A percentile compares a stretch with the other conserved stretches of the same genome.
phyloP scores from a whole-genome alignment of 2,113 vertebrate species.

The Ibidorhyncha struthersii region DNA sequence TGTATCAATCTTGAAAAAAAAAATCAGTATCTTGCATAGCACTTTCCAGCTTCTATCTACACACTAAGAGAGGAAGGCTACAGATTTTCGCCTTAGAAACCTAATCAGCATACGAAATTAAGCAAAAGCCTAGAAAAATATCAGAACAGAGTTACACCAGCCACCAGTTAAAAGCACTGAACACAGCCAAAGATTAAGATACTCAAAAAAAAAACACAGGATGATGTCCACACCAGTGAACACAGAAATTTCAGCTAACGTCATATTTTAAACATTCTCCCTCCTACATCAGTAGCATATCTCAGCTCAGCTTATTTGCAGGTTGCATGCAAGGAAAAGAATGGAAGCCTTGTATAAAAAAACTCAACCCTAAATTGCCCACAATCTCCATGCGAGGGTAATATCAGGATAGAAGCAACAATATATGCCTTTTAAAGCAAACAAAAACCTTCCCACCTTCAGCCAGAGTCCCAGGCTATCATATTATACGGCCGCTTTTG shows the following conservation, averaged over 20 bases:
- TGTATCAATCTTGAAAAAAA: neutral
- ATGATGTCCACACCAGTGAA: neutral
- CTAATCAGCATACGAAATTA: neutral
- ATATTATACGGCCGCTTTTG: fast-evolving
- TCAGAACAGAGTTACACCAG: neutral
- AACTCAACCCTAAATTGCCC: neutral
- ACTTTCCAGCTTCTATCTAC: neutral
- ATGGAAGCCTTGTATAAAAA: neutral
- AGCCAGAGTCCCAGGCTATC: neutral
- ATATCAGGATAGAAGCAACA: neutral
- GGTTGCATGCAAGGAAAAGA: neutral
- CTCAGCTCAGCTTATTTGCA: neutral
- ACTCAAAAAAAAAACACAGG: neutral
- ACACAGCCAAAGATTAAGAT: neutral
- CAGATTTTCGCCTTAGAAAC: neutral
- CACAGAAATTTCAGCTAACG: neutral
- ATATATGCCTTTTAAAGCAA: neutral
- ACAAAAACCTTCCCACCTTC: neutral
- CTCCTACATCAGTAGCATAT: fast-evolving
- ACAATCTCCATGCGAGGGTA: neutral
- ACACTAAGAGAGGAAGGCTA: neutral
- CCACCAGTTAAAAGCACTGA: neutral
- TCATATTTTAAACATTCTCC: neutral
- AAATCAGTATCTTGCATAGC: neutral
- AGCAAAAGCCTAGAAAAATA: neutral